Evolutionary conservation across 2,888 invertebrate species (phyloP), one percentile per base, ranked within the genome.

Genomic region (Nemotelus pantherinus): DNA sequence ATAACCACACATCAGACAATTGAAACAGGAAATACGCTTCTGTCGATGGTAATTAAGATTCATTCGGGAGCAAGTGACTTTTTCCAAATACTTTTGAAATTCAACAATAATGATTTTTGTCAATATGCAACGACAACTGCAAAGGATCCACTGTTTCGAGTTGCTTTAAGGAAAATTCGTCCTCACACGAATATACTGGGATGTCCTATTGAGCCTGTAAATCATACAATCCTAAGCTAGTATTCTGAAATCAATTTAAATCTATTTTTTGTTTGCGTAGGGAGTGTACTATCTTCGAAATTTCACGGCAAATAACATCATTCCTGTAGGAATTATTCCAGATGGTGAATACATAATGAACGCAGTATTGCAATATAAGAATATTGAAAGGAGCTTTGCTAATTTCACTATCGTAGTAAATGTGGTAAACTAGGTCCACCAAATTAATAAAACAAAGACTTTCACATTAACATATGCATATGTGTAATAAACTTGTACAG

Each of bases 321-420:
- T 67, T 25, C 67, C 67, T 7, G 47, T 67, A n/a, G 67, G 67
- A 25, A 47, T 67, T 48, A 67, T 67, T 48, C 67, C 67, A 10
- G 67, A 67, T 48, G 67, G 67, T n/a, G 47, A 47, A 48, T 67
- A 67, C 25, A 10, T 7, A 5, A n/a, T 67, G n/a, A 41, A 67
- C 25, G 67, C 67, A n/a, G 47, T 50, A 25, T 6, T 67, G 1
- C 45, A 48, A n/a, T 50, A 67, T 25, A 48, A 48, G 44, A 7
- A 67, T 2, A 2, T 67, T 47, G 48, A 39, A 48, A 48, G 2
- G 0, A 39, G 67, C 3, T n/a, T 25, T 6, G 48, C 25, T n/a
- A 47, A 67, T 67, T 6, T 67, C 6, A 43, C 67, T 48, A 25
- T 67, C n/a, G 48, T 67, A 6, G 25, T 67, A 48, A 48, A 48